phyloP scores from a whole-genome alignment of 53 echinoderm and acorn worm species.

The Paelopatides confundens region DNA sequence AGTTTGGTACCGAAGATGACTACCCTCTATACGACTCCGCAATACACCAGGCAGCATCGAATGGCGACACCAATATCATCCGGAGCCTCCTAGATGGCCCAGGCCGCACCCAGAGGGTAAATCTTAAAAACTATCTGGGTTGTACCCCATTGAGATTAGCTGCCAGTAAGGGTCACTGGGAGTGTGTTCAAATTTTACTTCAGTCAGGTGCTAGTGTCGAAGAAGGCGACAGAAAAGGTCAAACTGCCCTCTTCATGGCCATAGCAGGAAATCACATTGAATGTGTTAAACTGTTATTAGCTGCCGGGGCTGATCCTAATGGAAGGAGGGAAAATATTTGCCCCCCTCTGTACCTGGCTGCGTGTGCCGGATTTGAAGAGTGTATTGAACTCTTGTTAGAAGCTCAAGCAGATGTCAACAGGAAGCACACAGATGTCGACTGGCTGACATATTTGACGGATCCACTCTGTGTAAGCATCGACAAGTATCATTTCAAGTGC shows the following conservation, averaged over 20 bases:
- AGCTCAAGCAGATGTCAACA: slow-evolving; percentile 72
- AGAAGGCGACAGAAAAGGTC: slow-evolving; percentile 71
- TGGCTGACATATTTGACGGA: slow-evolving; percentile 37
- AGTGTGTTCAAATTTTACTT: slow-evolving; percentile 58
- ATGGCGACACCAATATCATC: slow-evolving; percentile 53
- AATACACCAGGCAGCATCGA: slow-evolving; percentile 69
- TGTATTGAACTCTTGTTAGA: slow-evolving; percentile 65
- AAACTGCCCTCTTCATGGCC: slow-evolving; percentile 76
- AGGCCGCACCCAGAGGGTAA: slow-evolving; percentile 40
- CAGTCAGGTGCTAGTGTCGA: slow-evolving; percentile 57
- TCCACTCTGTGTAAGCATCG: slow-evolving; percentile 66
- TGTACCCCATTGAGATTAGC: slow-evolving; percentile 78
- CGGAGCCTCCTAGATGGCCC: slow-evolving; percentile 51
- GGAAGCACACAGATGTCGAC: slow-evolving; percentile 47
- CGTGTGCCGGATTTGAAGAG: slow-evolving; percentile 63
- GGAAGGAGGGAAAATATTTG: slow-evolving; percentile 65
- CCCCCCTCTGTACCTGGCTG: slow-evolving; percentile 73
- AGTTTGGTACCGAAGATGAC: background rate
- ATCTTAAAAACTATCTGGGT: slow-evolving; percentile 69
- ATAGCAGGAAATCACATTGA: slow-evolving; percentile 69
- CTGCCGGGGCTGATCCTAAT: slow-evolving; percentile 66
- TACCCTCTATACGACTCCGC: slow-evolving; percentile 53
- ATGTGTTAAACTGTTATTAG: slow-evolving; percentile 58
- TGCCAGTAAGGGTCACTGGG: slow-evolving; percentile 64
- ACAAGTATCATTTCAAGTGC: slow-evolving; percentile 60